phyloP scores from a whole-genome alignment of 2,113 vertebrate species.

The Pseudolaguvia tuberculata region DNA sequence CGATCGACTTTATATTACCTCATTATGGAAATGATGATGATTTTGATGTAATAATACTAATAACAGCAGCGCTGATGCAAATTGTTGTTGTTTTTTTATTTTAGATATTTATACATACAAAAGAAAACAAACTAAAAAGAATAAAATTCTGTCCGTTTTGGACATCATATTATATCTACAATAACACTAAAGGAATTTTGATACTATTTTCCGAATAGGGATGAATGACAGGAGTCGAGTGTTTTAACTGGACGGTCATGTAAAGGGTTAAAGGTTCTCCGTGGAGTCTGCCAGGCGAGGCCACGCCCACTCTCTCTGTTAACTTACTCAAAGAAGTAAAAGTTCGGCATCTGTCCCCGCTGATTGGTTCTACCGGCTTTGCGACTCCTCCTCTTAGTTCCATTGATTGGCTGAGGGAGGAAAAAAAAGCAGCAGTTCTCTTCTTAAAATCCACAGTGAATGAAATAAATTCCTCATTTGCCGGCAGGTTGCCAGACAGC shows the following conservation, averaged over 20 bases:
- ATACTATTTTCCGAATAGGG: slow-evolving; percentile 1
- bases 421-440: slow-evolving; percentile 53
- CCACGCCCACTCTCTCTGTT: slow-evolving; percentile 66
- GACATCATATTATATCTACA: neutral
- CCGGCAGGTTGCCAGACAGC: slow-evolving; percentile 44
- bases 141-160: neutral
- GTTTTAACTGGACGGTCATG: slow-evolving; percentile 24
- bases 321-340: slow-evolving; percentile 77
- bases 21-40: neutral
- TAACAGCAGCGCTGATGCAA: neutral
- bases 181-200: neutral
- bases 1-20: neutral
- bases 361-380: slow-evolving; percentile 64
- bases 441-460: slow-evolving; percentile 63
- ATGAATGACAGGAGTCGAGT: slow-evolving; percentile 5
- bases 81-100: neutral
- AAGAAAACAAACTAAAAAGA: neutral
- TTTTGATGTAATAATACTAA: neutral
- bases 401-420: slow-evolving; percentile 53
- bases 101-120: neutral
- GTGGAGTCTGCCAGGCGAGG: slow-evolving; percentile 66
- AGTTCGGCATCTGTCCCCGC: slow-evolving; percentile 67
- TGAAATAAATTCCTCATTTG: slow-evolving; percentile 61
- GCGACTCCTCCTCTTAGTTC: slow-evolving; percentile 42
- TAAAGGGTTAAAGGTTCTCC: slow-evolving; percentile 66